phyloP scores from a whole-genome alignment of 2,797 vertebrate species.

The Enteromius afrohamiltoni region DNA sequence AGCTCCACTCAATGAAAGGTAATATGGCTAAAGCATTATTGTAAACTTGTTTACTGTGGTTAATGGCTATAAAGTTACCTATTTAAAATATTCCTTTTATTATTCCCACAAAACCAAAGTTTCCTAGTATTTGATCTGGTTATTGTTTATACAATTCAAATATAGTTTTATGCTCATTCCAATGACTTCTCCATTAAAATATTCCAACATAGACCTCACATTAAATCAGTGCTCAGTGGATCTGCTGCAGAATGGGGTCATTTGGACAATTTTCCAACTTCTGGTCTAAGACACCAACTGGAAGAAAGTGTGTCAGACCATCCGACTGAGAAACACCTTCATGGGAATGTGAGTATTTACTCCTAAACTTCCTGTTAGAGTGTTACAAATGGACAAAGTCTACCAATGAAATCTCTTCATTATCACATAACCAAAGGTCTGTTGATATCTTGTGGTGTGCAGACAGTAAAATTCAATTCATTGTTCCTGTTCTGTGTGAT shows the following conservation, averaged over 20 bases:
- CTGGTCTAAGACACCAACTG: slow-evolving; percentile 2
- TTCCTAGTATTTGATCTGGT: background rate
- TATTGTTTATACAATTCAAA: background rate
- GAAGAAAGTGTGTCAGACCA: slow-evolving; percentile 53
- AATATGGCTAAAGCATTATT: slow-evolving; percentile 23
- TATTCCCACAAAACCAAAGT: background rate
- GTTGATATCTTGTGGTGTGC: slow-evolving; percentile 6
- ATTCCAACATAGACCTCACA: background rate
- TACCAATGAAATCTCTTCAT: slow-evolving; percentile 27
- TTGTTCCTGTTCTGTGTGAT: background rate
- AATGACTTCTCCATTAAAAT: background rate
- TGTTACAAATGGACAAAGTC: slow-evolving; percentile 51
- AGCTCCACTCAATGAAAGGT: slow-evolving; percentile 41
- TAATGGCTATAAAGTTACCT: background rate
- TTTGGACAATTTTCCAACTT: background rate
- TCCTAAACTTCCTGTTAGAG: background rate
- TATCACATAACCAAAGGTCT: slow-evolving; percentile 58
- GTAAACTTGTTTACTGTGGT: too few species aligned
- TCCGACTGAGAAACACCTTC: slow-evolving; percentile 61
- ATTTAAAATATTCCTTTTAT: background rate
- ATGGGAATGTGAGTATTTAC: slow-evolving; percentile 65
- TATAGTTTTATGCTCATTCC: background rate
- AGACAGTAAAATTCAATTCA: slow-evolving; percentile 28
- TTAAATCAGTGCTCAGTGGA: background rate
- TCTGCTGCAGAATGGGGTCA: slow-evolving; percentile 38